A percentile compares a stretch with the other conserved stretches of the same genome.
These are phyloP conservation scores for Philopotamus ludificatus DNA, from an alignment of 1,140 invertebrate genomes.

Conservation along the genomic window DNA sequence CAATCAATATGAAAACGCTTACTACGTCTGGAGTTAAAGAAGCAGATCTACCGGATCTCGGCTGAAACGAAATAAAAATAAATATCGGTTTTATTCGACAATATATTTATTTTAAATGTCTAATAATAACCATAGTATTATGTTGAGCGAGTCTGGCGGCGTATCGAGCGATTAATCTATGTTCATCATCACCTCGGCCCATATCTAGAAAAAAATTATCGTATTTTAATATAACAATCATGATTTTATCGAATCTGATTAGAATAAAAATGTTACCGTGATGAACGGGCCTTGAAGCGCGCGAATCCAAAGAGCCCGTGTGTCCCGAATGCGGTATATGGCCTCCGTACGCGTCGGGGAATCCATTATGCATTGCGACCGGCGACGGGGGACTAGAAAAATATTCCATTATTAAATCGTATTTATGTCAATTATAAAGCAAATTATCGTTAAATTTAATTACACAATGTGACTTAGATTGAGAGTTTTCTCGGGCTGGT, in stretches of 20 bases:
- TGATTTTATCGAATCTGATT: no score
- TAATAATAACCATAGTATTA: slow-evolving; percentile 73
- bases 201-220: slow-evolving; percentile 32
- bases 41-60: slow-evolving; percentile 57
- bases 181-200: slow-evolving; percentile 78
- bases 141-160: slow-evolving; percentile 91
- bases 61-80: slow-evolving; percentile 54
- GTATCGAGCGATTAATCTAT: slow-evolving; percentile 93
- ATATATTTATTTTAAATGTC: not conserved
- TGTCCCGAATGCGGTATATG: slow-evolving; percentile 71
- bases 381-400: slow-evolving; percentile 76
- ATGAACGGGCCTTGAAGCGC: slow-evolving; percentile 63
- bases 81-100: not conserved
- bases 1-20: slow-evolving; percentile 41
- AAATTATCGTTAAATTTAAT: slow-evolving; percentile 48
- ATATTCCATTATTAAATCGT: no score
- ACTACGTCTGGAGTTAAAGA: slow-evolving; percentile 60
- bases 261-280: no score
- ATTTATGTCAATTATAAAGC: slow-evolving; percentile 24
- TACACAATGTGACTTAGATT: slow-evolving; percentile 96
- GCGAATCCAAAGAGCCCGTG: slow-evolving; percentile 76
- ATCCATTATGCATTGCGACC: slow-evolving; percentile 84
- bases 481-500: slow-evolving; percentile 89
- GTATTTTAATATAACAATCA: no score
- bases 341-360: slow-evolving; percentile 64